Base-by-base conservation (phyloP, 2,113 vertebrate genomes). In the Murina feae region DNA sequence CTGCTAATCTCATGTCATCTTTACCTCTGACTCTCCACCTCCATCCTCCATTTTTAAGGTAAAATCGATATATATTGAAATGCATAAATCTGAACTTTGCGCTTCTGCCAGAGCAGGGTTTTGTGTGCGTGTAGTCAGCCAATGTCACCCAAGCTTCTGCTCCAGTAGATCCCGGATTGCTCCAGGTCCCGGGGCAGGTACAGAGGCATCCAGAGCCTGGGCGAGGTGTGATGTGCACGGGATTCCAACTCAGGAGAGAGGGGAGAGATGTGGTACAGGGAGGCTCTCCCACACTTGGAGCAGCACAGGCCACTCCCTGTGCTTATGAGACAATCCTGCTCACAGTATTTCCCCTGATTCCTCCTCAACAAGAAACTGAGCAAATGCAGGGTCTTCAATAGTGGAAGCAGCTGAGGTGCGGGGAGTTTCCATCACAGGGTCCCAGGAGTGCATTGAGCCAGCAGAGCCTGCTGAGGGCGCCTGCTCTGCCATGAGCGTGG, bases 81-180 rank as follows among this genome's bases (percentile, higher is more conserved):
- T 23, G 16, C 53, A 55, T 8, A 23, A 55, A 55, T 55, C 20
- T 55, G 20, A 55, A 2, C 53, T 55, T 55, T 55, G 1, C 8
- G 13, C 53, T 55, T 55, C 18, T 55, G 53, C 53, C 53, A 2
- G 53, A 6, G 23, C 6, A 0, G 9, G 23, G 55, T 9, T 28
- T 49, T 20, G 9, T 32, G 28, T 17, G 39, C 7, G 0, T 17
- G 23, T 18, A 9, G 47, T 71, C 39, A 47, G 7, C 4, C 37
- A 1, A 0, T 4, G 2, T 51, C 0, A 0, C 5, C 81, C 37
- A 20, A 68, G 53, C n/a, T 21, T 37, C 47, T 6, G 8, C 16
- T 49, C 13, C 2, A 0, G 53, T n/a, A 8, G 32, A 6, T 13
- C 49, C 60, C 35, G 0, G 6, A 3, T 7, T 30, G 49, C 5